Evolutionary conservation across 2,113 vertebrate species (phyloP), one percentile per base, ranked within the genome.

Genomic region (Amblyopsis rosae): DNA sequence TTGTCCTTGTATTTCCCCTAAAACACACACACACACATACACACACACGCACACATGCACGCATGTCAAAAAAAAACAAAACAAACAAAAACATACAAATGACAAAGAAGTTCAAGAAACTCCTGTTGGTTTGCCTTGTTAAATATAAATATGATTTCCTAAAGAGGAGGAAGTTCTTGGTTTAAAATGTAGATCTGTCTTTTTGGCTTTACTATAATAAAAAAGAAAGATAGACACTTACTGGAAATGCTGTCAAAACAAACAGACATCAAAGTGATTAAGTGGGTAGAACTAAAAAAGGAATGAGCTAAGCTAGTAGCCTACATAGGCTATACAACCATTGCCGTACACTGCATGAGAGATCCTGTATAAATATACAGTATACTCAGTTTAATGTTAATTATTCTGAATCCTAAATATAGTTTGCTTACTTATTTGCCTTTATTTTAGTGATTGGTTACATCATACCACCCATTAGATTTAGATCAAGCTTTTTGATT

Each of bases 1-100:
- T 93, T 96, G 59, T 90, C 88, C 0, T 95, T 90, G 65, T 97
- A 99, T 85, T 98, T 98, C 67, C 93, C 87, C 97, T 99, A 84
- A 26, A 77, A 79, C 60, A 73, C 9, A 57, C 12, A 48, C 0
- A 17, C 15, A 62, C 11, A 45, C n/a, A 48, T 1, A 16, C 16
- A 12, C 15, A 1, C 33, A 72, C 57, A 59, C 55, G 10, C 4
- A 57, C 57, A 59, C 56, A 58, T 26, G 26, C 26, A 26, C 2
- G 26, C 26, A 2, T 26, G 26, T 41, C 35, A 51, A 51, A 51
- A 51, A n/a, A n/a, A n/a, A n/a, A n/a, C n/a, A 7, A 53, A 13
- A n/a, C 51, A 53, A 53, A 53, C 51, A 53, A 13, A 53, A 13
- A 53, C n/a, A n/a, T 6, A 53, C 51, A 53, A 53, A 53, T 12